Conservation (phyloP, 2,797 vertebrate genomes). For the Kryptolebias ocellatus region DNA sequence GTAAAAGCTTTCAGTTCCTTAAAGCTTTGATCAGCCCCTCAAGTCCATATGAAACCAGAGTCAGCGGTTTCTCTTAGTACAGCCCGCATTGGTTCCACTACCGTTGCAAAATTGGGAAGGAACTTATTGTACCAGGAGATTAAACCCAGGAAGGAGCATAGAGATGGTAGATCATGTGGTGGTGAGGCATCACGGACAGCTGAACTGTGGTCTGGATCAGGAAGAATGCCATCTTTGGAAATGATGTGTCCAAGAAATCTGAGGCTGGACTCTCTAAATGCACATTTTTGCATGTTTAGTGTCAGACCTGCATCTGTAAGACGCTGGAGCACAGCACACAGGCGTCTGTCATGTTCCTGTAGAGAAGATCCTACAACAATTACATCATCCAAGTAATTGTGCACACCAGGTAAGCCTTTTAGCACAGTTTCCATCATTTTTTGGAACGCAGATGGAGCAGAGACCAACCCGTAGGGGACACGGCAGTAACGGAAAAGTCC, state of each 20-base stretch:
- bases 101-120: neutral
- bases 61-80: neutral
- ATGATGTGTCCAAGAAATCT: neutral
- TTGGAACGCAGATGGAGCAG: neutral
- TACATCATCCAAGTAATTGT: no score
- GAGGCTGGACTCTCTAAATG: slow-evolving; percentile 5
- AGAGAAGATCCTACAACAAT: neutral
- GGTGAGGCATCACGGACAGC: neutral
- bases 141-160: neutral
- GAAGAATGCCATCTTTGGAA: slow-evolving; percentile 5
- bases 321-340: neutral
- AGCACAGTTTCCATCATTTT: neutral
- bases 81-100: neutral
- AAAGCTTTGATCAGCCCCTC: neutral
- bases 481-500: neutral
- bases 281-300: slow-evolving; percentile 6
- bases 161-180: slow-evolving; percentile 3
- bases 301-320: slow-evolving; percentile 2
- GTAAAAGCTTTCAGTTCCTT: neutral
- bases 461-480: neutral
- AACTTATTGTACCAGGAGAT: slow-evolving; percentile 3
- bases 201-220: neutral
- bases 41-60: neutral
- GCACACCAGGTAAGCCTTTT: neutral
- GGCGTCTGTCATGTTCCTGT: neutral